phyloP scores from a whole-genome alignment of 2,888 invertebrate species.

The Oligia fasciuncula region DNA sequence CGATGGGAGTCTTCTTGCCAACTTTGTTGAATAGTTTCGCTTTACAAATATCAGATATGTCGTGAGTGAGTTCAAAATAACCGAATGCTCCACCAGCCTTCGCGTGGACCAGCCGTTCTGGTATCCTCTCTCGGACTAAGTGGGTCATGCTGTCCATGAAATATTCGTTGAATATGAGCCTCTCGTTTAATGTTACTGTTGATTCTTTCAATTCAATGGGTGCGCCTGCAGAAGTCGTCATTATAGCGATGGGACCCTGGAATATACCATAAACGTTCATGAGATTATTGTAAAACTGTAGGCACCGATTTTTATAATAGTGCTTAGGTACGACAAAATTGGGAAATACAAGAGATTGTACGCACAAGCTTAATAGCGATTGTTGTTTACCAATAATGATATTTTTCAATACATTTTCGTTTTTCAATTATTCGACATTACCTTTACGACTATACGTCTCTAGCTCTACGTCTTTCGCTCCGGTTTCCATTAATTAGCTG shows the following conservation, averaged over 20 bases:
- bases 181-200: conserved; percentile 93
- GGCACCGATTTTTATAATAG: not conserved
- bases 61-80: conserved; percentile 95
- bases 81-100: conserved; percentile 97
- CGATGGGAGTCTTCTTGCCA: conserved; percentile 94
- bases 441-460: too few species aligned
- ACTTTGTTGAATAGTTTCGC: conserved; percentile 93
- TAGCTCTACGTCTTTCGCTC: not conserved
- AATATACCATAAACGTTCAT: conserved; percentile 53
- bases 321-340: not conserved
- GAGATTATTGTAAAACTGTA: not conserved
- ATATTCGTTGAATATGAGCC: conserved; percentile 94
- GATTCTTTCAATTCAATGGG: conserved; percentile 92
- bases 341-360: not conserved
- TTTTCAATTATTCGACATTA: too few species aligned
- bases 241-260: conserved; percentile 86
- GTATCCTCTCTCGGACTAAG: conserved; percentile 96
- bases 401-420: too few species aligned
- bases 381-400: not conserved
- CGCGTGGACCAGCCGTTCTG: conserved; percentile 97
- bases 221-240: conserved; percentile 94
- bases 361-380: not conserved
- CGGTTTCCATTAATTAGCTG: not conserved
- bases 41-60: conserved; percentile 93
- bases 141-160: conserved; percentile 93